Conservation (phyloP, 2,888 invertebrate species). For the Morpho helenor region DNA sequence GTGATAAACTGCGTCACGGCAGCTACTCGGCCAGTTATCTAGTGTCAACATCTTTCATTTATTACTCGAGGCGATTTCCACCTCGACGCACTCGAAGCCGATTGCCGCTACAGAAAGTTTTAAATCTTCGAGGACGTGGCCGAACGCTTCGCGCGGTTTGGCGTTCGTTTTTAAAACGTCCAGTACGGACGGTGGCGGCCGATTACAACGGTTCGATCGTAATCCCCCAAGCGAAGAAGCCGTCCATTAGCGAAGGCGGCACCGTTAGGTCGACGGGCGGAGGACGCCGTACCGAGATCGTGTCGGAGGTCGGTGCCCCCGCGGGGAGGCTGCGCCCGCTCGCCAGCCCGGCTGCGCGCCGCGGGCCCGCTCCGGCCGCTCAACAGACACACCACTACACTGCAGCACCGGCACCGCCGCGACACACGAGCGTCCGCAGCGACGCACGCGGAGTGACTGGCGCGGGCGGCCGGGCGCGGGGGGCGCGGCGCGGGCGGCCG, state of each 20-base stretch:
- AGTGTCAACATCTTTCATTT: not conserved
- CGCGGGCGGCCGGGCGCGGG: constrained; percentile 1
- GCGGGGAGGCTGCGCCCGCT: constrained; percentile 24
- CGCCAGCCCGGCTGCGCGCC: constrained; percentile 20
- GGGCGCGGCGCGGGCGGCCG: not conserved
- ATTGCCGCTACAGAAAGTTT: too few species aligned
- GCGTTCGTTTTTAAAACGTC: too few species aligned
- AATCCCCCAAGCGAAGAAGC: not conserved
- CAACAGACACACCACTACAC: not conserved
- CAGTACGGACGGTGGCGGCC: too few species aligned
- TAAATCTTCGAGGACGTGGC: too few species aligned
- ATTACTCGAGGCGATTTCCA: not conserved
- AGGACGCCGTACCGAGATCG: constrained; percentile 36
- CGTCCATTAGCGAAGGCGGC: constrained; percentile 7
- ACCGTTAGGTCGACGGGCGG: constrained; percentile 12
- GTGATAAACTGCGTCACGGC: not conserved
- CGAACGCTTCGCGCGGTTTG: too few species aligned
- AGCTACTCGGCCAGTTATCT: not conserved
- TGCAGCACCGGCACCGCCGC: too few species aligned
- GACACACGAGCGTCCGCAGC: not conserved
- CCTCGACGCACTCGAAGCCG: too few species aligned
- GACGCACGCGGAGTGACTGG: constrained; percentile 5
- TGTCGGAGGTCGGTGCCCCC: constrained; percentile 56
- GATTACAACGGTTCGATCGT: not conserved
- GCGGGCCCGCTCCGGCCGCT: not conserved